Conservation (phyloP, 2,888 invertebrate species). For the Tupiocoris notatus region DNA sequence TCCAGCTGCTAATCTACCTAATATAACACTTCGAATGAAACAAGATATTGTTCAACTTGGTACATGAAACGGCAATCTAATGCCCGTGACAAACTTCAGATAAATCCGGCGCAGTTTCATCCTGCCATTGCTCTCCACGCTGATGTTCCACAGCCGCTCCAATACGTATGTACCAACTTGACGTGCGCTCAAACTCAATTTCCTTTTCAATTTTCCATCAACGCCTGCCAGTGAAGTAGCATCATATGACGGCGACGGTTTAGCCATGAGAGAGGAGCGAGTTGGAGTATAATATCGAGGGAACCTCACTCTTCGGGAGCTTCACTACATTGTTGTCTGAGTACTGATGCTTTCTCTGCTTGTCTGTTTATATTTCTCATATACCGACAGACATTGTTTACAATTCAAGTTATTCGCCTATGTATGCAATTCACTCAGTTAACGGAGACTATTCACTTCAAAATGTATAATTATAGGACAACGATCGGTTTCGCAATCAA, state of each 20-base stretch:
- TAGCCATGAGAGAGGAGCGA: not conserved
- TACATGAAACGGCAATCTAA: not conserved
- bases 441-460: too few species aligned
- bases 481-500: too few species aligned
- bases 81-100: not conserved
- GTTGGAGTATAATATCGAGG: not conserved
- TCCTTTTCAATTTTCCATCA: slow-evolving; percentile 4
- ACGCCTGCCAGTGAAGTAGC: not conserved
- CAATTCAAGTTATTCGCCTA: not conserved
- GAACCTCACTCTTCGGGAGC: not conserved
- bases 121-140: not conserved
- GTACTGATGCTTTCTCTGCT: not conserved
- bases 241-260: not conserved
- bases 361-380: not conserved
- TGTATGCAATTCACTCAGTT: too few species aligned
- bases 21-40: too few species aligned
- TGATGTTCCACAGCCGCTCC: not conserved
- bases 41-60: not conserved
- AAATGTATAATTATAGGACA: too few species aligned
- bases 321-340: too few species aligned
- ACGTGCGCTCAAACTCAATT: not conserved
- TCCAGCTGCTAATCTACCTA: too few species aligned
- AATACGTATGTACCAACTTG: not conserved
- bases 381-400: not conserved
- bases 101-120: not conserved